Evolutionary conservation across 2,888 invertebrate species (phyloP).

Genomic region (Meandrusa payeni): DNA sequence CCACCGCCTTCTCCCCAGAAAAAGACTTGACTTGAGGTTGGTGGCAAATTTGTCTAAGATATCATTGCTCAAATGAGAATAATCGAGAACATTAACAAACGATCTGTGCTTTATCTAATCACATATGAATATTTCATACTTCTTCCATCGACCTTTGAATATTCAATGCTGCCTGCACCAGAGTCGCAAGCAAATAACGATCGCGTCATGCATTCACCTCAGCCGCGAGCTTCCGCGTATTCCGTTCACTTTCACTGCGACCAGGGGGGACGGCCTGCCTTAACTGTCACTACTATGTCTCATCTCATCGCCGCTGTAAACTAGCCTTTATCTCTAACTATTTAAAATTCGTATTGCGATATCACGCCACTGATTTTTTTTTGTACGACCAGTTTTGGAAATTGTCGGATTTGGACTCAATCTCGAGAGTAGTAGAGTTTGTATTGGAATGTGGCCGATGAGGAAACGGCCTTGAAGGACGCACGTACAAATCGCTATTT

Average conservation of each 20-base stretch:
- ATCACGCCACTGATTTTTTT: slow-evolving; percentile 38
- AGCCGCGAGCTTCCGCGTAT: slow-evolving; percentile 66
- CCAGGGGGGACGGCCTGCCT: slow-evolving; percentile 44
- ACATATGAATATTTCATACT: slow-evolving; percentile 10
- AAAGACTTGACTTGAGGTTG: too few species aligned
- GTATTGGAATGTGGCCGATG: slow-evolving; percentile 25
- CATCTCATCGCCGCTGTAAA: slow-evolving; percentile 31
- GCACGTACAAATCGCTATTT: slow-evolving; percentile 58
- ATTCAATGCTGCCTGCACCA: slow-evolving; percentile 8
- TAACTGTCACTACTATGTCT: slow-evolving; percentile 39
- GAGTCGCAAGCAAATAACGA: slow-evolving; percentile 42
- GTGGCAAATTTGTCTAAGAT: too few species aligned
- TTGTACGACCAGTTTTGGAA: slow-evolving; percentile 35
- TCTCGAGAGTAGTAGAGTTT: slow-evolving; percentile 29
- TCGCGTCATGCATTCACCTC: slow-evolving; percentile 59
- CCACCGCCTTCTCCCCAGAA: too few species aligned
- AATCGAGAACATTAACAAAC: slow-evolving; percentile 17
- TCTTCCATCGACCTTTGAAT: slow-evolving; percentile 4
- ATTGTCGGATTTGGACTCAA: slow-evolving; percentile 41
- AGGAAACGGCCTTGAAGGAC: slow-evolving; percentile 65
- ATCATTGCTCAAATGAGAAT: too few species aligned
- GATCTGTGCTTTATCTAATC: not conserved
- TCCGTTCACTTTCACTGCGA: slow-evolving; percentile 65
- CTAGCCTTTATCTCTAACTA: slow-evolving; percentile 39
- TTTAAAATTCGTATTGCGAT: slow-evolving; percentile 41